Evolutionary conservation across 1,140 invertebrate species (phyloP).

Genomic region (Ditylenchus dipsaci): DNA sequence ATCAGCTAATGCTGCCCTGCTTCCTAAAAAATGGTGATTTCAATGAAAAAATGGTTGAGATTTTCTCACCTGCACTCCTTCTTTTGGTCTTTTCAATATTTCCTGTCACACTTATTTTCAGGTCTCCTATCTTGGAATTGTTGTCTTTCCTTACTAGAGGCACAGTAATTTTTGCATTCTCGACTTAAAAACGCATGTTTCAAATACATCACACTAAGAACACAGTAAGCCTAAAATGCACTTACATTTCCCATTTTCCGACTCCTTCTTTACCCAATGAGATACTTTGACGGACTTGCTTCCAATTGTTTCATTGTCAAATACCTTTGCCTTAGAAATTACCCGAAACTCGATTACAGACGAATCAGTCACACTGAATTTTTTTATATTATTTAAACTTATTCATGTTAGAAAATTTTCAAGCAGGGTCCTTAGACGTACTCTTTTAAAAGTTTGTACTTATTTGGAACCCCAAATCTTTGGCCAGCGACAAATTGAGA

Average conservation of each 20-base stretch:
- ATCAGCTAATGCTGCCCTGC: not conserved
- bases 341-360: slow-evolving; percentile 48
- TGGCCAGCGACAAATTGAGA: no score
- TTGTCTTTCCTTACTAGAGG: slow-evolving; percentile 37
- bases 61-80: slow-evolving; percentile 30
- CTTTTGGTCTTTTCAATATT: slow-evolving; percentile 37
- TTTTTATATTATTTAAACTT: no score
- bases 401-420: no score
- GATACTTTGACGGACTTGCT: slow-evolving; percentile 42
- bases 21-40: not conserved
- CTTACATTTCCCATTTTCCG: slow-evolving; percentile 48
- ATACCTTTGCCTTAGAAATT: slow-evolving; percentile 47
- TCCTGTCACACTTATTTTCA: slow-evolving; percentile 37
- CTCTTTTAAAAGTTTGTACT: no score
- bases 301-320: slow-evolving; percentile 48
- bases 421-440: no score
- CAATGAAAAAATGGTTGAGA: not conserved
- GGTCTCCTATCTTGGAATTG: slow-evolving; percentile 43
- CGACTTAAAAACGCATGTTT: slow-evolving; percentile 28
- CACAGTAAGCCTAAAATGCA: no score
- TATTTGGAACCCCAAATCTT: no score
- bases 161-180: slow-evolving; percentile 40
- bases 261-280: slow-evolving; percentile 46
- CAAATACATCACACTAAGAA: no score
- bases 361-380: slow-evolving; percentile 40